Conservation (phyloP, 2,113 vertebrate species). For the Aspidoscelis tigris region DNA sequence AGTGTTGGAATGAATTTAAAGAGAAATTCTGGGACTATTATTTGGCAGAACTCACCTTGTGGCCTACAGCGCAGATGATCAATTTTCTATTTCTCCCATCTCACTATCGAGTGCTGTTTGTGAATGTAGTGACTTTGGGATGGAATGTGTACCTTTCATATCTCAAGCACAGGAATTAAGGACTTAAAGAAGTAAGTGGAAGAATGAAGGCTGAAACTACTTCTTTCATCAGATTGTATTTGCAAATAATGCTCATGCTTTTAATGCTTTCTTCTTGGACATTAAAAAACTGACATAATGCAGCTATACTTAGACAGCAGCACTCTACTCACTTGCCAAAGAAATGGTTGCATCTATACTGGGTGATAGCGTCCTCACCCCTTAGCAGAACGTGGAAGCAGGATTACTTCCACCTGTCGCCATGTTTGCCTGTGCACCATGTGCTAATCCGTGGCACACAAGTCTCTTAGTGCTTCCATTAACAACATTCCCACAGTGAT, state of each 20-base stretch:
- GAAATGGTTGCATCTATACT: no score
- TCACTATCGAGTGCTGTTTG: slow-evolving; percentile 79
- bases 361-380: no score
- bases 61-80: slow-evolving; percentile 82
- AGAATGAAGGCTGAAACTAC: background rate
- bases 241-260: background rate
- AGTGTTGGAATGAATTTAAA: slow-evolving; percentile 75
- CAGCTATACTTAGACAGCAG: no score
- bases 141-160: slow-evolving; percentile 86
- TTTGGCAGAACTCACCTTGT: slow-evolving; percentile 81
- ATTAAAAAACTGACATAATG: no score
- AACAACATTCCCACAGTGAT: no score
- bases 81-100: slow-evolving; percentile 83
- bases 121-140: slow-evolving; percentile 79
- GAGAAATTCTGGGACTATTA: slow-evolving; percentile 84
- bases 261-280: background rate
- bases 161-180: slow-evolving; percentile 76
- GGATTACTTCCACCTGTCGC: no score
- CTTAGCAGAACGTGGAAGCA: no score
- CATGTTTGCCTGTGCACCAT: no score
- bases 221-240: background rate
- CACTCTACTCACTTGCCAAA: no score
- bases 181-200: slow-evolving; percentile 35
- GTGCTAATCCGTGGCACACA: no score
- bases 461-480: no score